Conservation (phyloP, 2,113 vertebrate species). For the Sinocyclocheilus grahami region DNA sequence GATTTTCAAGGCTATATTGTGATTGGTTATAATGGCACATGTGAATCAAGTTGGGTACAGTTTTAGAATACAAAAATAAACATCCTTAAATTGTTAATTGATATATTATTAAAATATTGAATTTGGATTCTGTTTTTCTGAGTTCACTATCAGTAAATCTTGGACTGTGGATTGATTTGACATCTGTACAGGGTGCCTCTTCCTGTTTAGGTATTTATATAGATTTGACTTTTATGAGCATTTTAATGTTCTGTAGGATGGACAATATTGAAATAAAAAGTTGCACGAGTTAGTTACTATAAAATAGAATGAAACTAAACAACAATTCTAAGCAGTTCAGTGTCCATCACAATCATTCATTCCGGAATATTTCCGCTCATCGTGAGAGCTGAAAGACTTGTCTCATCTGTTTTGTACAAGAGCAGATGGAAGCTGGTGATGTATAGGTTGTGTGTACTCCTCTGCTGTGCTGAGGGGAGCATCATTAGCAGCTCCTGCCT, state of each 20-base stretch:
- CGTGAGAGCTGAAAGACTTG: neutral
- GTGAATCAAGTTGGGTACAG: too few species aligned
- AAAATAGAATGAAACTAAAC: neutral
- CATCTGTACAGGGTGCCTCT: too few species aligned
- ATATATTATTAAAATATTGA: too few species aligned
- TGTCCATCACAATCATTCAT: neutral
- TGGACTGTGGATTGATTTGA: too few species aligned
- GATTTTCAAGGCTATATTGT: too few species aligned
- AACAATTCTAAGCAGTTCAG: neutral
- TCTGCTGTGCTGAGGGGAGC: conserved; percentile 29
- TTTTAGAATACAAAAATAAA: too few species aligned
- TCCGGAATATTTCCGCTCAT: neutral
- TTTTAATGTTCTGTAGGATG: neutral
- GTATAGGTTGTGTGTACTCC: conserved; percentile 25
- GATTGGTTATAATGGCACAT: too few species aligned
- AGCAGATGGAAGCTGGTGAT: conserved; percentile 39
- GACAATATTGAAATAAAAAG: neutral
- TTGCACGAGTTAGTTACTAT: neutral
- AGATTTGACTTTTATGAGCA: neutral
- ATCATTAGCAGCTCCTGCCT: conserved; percentile 33
- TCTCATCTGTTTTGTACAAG: neutral
- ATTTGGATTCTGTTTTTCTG: too few species aligned
- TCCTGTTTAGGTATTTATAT: too few species aligned
- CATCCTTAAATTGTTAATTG: too few species aligned
- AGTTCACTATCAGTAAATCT: too few species aligned